A percentile compares a stretch with the other conserved stretches of the same genome.
Evolutionary conservation across 2,113 vertebrate species (phyloP).

Genomic region (Ochotona curzoniae): DNA sequence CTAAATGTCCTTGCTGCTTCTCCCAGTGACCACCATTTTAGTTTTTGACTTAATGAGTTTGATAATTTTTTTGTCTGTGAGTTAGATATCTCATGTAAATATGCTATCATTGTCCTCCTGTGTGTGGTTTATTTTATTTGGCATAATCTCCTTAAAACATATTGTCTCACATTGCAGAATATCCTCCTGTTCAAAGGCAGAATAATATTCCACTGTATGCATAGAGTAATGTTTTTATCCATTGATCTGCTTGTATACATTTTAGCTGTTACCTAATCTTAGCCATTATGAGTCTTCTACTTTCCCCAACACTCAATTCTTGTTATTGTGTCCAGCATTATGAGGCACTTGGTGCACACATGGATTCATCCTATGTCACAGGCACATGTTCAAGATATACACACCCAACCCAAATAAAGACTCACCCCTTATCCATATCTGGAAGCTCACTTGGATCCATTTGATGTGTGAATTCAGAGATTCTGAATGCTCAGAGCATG

Average conservation of each 20-base stretch:
- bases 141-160: not conserved
- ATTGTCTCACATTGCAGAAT: not conserved
- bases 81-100: not conserved
- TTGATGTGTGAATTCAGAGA: not conserved
- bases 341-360: not conserved
- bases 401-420: not conserved
- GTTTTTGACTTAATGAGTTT: not conserved
- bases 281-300: not conserved
- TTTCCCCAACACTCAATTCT: not conserved
- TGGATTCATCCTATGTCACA: not conserved
- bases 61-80: not conserved
- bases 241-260: not conserved
- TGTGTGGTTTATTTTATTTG: not conserved
- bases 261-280: not conserved
- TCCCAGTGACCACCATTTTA: not conserved
- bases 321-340: not conserved
- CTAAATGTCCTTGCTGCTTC: not conserved
- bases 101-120: not conserved
- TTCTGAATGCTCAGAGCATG: not conserved
- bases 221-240: not conserved
- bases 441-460: not conserved
- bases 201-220: not conserved
- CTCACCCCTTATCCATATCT: not conserved
- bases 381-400: not conserved
- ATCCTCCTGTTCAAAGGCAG: not conserved